Evolutionary conservation across 2,113 vertebrate genomes (phyloP), one percentile per base, ranked within the genome.

Genomic region (Apteryx owenii): DNA sequence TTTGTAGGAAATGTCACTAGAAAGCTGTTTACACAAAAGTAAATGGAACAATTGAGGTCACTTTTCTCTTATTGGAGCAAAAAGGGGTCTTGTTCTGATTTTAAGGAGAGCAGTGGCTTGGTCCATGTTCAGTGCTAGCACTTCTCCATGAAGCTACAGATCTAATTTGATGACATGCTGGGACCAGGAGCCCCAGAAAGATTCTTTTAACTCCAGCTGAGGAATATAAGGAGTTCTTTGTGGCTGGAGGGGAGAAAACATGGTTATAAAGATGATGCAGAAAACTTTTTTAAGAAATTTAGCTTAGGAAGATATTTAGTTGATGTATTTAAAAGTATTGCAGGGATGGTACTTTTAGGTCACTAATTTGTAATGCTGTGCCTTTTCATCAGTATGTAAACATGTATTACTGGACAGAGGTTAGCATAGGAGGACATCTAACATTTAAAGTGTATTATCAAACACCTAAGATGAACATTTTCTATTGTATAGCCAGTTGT

Each of bases 151-250:
- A 31, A 84, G 38, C 70, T 85, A 1, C 50, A 50, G 2, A 13
- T 84, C 62, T 78, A 11, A 0, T 61, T 81, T 79, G 20, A 5
- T 44, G 36, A 17, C 9, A 3, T 10, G 44, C 29, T 36, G 31
- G 61, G 26, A 38, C 31, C 12, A 3, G 10, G 22, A 72, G 10
- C 31, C 9, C 13, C 17, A 23, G 44, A 46, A 46, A 50, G 60
- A 51, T 60, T 6, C 42, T 56, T 80, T 61, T 21, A 44, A 18
- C 12, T 85, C 19, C 36, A 29, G 16, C 60, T 84, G 2, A 9
- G 42, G 31, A 42, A 26, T 29, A 31, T 46, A 17, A 21, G 62
- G 29, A 1, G 5, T 19, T 69, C 5, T 42, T 6, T 0, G 0
- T 71, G n/a, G 26, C 1, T 70, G 40, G 33, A 46, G 26, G 13